Evolutionary conservation across 1,140 invertebrate genomes (phyloP), one percentile per base, ranked within the genome.

Genomic region (Caerostris extrusa): DNA sequence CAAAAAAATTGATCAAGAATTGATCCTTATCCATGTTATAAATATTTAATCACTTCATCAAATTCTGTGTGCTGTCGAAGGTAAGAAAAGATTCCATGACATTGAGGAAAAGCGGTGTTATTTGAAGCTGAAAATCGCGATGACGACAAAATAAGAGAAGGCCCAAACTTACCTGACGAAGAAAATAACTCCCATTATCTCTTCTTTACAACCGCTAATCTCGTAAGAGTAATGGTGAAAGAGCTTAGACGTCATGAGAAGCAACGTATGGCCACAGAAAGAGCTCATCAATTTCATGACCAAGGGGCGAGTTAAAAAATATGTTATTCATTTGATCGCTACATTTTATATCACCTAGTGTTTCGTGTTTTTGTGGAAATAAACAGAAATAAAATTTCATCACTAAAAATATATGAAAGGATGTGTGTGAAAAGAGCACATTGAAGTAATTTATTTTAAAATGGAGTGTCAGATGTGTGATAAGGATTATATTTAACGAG

Each of bases 101-200:
- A 55, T 87, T 3, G 14, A 6, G 85, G n/a, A 83, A 83, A 81
- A 69, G 3, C 53, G 34, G 86, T 69, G 82, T 92, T 92, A 92
- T 92, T 92, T 91, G 81, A 83, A 53, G 91, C 60, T 77, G 90
- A 92, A 92, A 92, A 92, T 86, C 82, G 58, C 10, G 82, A 86
- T 92, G 91, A 69, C 61, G 91, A 86, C 82, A 92, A 92, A 86
- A 92, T 92, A 92, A 92, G 53, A 50, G 82, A 92, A 85, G 82
- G 12, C 82, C 50, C 7, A 88, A 93, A 93, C 92, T 88, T 88
- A 93, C 92, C 92, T 88, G 83, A 87, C 85, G 92, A 93, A 93
- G 86, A 93, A 93, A 93, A 93, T 93, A 93, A 93, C 92, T 93
- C 92, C 92, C 71, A 93, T 93, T 93, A 93, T 93, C 92, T 88